A percentile compares a stretch with the other conserved stretches of the same genome.
Evolutionary conservation across 2,797 vertebrate genomes (phyloP).

Genomic region (Rhynchonycteris naso): DNA sequence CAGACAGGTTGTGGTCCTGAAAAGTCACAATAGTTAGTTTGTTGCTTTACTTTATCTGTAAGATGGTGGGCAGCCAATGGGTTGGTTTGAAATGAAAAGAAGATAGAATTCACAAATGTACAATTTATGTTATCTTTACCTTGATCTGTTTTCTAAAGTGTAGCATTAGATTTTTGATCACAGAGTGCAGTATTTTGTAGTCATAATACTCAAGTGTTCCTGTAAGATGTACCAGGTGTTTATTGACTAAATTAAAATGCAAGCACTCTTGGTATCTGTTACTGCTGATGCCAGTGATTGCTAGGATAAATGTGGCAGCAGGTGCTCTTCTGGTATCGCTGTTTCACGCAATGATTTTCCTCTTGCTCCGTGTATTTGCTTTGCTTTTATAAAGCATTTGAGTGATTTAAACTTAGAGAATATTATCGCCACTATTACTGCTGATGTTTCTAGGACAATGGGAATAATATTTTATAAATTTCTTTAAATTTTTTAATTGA

Average conservation of each 20-base stretch:
- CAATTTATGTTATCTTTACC: not conserved
- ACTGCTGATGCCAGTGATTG: not conserved
- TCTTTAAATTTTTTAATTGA: too few species aligned
- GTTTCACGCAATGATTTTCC: not conserved
- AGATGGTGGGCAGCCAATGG: not conserved
- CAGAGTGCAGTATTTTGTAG: not conserved
- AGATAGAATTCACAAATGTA: not conserved
- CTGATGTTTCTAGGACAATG: not conserved
- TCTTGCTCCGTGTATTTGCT: not conserved
- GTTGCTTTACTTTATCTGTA: not conserved
- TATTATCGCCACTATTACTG: not conserved
- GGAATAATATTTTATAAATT: not conserved
- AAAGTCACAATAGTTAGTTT: not conserved
- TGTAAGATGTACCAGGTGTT: not conserved
- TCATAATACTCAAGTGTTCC: not conserved
- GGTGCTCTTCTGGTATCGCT: not conserved
- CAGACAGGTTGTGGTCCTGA: not conserved
- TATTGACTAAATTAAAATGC: conserved; percentile 13
- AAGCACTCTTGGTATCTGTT: not conserved
- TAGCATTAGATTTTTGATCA: not conserved
- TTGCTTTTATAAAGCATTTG: not conserved
- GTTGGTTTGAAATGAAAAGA: not conserved
- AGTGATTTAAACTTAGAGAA: not conserved
- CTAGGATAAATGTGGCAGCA: not conserved
- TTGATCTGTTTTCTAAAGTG: not conserved